phyloP scores from a whole-genome alignment of 1,140 invertebrate species.

The Melanaphis sacchari region DNA sequence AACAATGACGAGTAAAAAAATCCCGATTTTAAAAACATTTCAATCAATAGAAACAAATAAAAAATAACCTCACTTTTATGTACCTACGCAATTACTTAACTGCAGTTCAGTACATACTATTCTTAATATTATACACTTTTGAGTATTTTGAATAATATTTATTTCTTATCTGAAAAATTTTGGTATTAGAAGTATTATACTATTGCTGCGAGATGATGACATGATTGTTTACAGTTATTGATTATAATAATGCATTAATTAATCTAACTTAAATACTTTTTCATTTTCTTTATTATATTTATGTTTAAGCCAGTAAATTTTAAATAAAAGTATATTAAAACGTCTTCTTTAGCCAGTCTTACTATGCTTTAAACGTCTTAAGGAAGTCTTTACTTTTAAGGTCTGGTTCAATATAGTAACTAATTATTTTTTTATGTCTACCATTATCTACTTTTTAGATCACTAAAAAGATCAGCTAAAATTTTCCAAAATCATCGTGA shows the following conservation, averaged over 20 bases:
- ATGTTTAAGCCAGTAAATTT: background rate
- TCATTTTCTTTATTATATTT: background rate
- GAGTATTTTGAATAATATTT: background rate
- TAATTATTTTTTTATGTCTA: background rate
- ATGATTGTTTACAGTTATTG: background rate
- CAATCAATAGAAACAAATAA: conserved; percentile 20
- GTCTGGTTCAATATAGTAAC: no score
- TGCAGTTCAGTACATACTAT: background rate
- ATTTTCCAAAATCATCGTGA: no score
- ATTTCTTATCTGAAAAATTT: background rate
- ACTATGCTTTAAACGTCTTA: no score
- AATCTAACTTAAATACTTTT: background rate
- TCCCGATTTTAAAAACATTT: background rate
- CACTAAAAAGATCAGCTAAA: no score
- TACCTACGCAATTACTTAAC: background rate
- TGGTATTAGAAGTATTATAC: background rate
- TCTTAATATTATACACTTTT: background rate
- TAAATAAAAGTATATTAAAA: background rate
- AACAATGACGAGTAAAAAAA: conserved; percentile 15
- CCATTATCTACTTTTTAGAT: no score
- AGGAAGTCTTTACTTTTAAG: no score
- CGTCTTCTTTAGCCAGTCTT: background rate
- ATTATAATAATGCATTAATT: background rate
- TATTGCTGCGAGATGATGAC: background rate
- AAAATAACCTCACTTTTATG: background rate